These are phyloP conservation scores for Lithophane socia DNA, from an alignment of 2,888 invertebrate species.

Conservation along the genomic window DNA sequence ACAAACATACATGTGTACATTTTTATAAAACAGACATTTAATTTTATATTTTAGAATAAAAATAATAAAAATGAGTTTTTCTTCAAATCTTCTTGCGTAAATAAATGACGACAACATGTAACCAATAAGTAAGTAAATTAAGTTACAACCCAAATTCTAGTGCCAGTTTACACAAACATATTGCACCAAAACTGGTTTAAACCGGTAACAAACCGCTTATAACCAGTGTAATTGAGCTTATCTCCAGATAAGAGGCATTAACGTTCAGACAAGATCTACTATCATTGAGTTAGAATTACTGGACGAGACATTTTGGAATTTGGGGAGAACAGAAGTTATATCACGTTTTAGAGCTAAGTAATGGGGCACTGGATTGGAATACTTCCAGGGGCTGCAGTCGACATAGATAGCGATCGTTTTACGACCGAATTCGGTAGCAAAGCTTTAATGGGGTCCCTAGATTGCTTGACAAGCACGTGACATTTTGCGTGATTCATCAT, in stretches of 20 bases:
- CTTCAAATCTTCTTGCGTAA: background rate
- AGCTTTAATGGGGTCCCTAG: too few species aligned
- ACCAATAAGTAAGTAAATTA: slow-evolving; percentile 7
- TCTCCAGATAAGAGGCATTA: slow-evolving; percentile 66
- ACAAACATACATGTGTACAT: too few species aligned
- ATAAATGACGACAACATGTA: background rate
- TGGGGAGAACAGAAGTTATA: background rate
- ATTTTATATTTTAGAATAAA: too few species aligned
- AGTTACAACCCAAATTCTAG: slow-evolving; percentile 11
- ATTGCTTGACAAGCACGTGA: too few species aligned
- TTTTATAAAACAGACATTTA: too few species aligned
- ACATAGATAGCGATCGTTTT: too few species aligned
- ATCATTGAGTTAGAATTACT: slow-evolving; percentile 23
- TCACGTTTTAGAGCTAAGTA: background rate
- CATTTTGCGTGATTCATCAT: too few species aligned
- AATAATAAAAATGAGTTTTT: background rate
- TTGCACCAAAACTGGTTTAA: slow-evolving; percentile 45
- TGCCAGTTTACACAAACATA: slow-evolving; percentile 36
- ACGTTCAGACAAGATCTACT: slow-evolving; percentile 60
- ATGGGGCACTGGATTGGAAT: background rate
- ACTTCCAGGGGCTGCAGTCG: background rate
- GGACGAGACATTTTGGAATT: slow-evolving; percentile 26
- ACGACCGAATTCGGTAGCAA: too few species aligned
- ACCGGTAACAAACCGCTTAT: slow-evolving; percentile 66
- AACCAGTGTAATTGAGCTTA: slow-evolving; percentile 68